A percentile compares a stretch with the other conserved stretches of the same genome.
Evolutionary conservation across 2,797 vertebrate species (phyloP).

Genomic region (Sebastes diaconus): DNA sequence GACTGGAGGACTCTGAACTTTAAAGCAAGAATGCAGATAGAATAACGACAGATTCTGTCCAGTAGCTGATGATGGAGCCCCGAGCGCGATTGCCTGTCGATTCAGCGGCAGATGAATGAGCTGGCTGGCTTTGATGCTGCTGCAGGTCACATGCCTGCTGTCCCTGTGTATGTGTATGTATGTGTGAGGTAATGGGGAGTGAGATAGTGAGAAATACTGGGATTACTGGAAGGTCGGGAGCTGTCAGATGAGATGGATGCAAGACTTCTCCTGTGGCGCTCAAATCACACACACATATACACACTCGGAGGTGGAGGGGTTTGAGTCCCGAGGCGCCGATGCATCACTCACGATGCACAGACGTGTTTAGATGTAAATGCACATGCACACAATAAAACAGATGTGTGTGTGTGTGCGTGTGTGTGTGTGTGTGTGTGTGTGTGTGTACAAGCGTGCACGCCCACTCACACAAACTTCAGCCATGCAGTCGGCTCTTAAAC

Average conservation of each 20-base stretch:
- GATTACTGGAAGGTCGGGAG: conserved; percentile 78
- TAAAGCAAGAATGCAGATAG: conserved; percentile 67
- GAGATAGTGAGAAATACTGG: conserved; percentile 78
- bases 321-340: conserved; percentile 60
- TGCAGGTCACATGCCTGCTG: conserved; percentile 66
- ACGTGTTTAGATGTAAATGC: conserved; percentile 34
- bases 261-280: conserved; percentile 72
- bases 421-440: conserved; percentile 5
- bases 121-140: conserved; percentile 69
- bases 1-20: conserved; percentile 42
- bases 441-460: neutral
- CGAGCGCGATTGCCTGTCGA: conserved; percentile 65
- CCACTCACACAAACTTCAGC: conserved; percentile 29
- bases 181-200: conserved; percentile 65
- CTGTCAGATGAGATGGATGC: conserved; percentile 80
- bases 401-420: conserved; percentile 17
- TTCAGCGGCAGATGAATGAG: conserved; percentile 69
- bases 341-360: conserved; percentile 38
- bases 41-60: conserved; percentile 48
- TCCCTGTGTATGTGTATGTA: conserved; percentile 42
- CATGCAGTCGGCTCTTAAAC: conserved; percentile 46
- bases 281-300: conserved; percentile 54
- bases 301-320: conserved; percentile 53
- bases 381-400: conserved; percentile 36
- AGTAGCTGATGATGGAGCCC: conserved; percentile 65